These are phyloP conservation scores for Maniola hyperantus DNA, from an alignment of 2,888 invertebrate species.

Conservation along the genomic window DNA sequence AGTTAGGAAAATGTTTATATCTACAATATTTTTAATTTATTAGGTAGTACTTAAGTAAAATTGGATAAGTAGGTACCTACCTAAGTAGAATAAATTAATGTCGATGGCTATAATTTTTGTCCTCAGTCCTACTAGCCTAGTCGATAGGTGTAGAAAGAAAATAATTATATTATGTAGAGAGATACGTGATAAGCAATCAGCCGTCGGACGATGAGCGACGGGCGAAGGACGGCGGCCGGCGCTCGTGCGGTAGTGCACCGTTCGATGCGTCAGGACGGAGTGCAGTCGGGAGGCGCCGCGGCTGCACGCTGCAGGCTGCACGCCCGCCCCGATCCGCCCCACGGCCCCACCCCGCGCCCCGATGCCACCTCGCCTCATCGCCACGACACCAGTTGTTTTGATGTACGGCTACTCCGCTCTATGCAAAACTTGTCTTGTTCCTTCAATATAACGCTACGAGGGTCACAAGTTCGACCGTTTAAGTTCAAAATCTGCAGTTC, in stretches of 20 bases:
- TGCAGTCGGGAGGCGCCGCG: constrained; percentile 65
- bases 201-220: constrained; percentile 1
- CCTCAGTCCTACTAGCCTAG: too few relatives aligned
- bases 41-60: too few relatives aligned
- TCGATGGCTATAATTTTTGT: too few relatives aligned
- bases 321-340: constrained; percentile 70
- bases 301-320: constrained; percentile 34
- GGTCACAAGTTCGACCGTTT: constrained; percentile 38
- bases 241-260: constrained; percentile 35
- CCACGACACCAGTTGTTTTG: constrained; percentile 75
- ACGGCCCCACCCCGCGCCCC: constrained; percentile 53
- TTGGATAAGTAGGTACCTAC: too few relatives aligned
- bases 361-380: constrained; percentile 48
- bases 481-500: constrained; percentile 34
- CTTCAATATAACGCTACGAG: constrained; percentile 42
- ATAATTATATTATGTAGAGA: too few relatives aligned
- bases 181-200: neutral
- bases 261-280: constrained; percentile 34
- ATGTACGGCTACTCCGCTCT: constrained; percentile 76
- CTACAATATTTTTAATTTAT: too few relatives aligned
- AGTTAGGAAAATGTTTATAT: too few relatives aligned
- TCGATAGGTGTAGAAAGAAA: too few relatives aligned
- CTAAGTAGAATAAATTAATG: too few relatives aligned
- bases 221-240: neutral
- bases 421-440: constrained; percentile 66